Evolutionary conservation across 2,797 vertebrate species (phyloP).

Genomic region (Cynopterus sphinx): DNA sequence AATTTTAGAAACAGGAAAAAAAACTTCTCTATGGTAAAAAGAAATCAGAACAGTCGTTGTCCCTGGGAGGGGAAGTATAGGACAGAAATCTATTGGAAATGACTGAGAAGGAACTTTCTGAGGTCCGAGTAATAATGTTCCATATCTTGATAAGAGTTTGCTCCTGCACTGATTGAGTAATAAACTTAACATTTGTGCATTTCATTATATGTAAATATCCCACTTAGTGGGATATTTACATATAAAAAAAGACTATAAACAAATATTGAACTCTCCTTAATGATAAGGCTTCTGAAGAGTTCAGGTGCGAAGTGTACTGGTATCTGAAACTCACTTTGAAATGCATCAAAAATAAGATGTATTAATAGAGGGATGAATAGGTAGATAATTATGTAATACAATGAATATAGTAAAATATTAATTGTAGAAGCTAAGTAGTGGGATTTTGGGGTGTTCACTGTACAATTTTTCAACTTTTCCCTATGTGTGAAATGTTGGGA

Average conservation of each 20-base stretch:
- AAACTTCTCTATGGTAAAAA: neutral
- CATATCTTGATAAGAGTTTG: neutral
- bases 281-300: neutral
- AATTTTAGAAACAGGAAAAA: neutral
- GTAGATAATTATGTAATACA: neutral
- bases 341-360: neutral
- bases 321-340: neutral
- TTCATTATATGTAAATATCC: neutral
- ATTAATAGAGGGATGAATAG: neutral
- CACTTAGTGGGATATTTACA: no score
- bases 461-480: neutral
- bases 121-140: neutral
- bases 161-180: neutral
- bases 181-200: neutral
- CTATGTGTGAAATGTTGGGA: neutral
- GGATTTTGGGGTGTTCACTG: neutral
- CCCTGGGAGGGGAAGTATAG: neutral
- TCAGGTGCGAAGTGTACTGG: neutral
- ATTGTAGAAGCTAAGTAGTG: neutral
- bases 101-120: neutral
- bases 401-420: neutral
- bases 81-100: neutral
- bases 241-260: neutral
- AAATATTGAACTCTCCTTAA: neutral
- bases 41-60: neutral